Base-by-base conservation (phyloP, 2,797 vertebrate species). In the Tympanoctomys barrerae region DNA sequence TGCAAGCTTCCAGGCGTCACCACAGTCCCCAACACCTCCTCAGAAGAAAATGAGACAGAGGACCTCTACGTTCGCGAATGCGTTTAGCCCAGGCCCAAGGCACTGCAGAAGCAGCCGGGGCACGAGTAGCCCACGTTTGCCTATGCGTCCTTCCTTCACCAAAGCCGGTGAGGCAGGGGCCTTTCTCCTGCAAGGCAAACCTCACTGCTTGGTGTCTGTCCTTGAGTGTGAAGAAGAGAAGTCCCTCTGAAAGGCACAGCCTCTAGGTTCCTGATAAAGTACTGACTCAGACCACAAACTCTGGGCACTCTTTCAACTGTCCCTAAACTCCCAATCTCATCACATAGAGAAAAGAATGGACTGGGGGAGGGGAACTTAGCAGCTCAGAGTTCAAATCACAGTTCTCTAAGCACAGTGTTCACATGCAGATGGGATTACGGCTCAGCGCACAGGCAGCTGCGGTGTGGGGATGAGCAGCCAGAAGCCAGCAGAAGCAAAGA, bases 1-100 rank as follows among this genome's bases (percentile, higher is more conserved):
- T 26, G 57, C 86, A 97, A 94, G 19, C 42, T 66, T 80, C n/a
- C 24, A 36, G 57, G 54, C 86, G 46, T 46, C 70, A 11, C 87
- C 61, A 95, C 66, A 68, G 21, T 80, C n/a, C n/a, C 71, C 11
- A 26, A 62, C 10, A 75, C 11, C 68, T 24, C 78, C 68, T 61
- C 12, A 49, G 70, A 39, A 42, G 62, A 36, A 36, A 75, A 14
- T 6, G 66, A 19, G 36, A 39, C 52, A 61, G 31, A 90, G 11
- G 91, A 64, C 5, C 11, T 19, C 21, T 57, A 19, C 9, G 62
- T 28, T 22, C 42, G 31, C 61, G 18, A 4, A 82, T 24, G 1
- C 33, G 6, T 26, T 59, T 62, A 70, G 39, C 7, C 14, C 66
- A 52, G 79, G 64, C n/a, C 75, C 66, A 85, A 54, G 42, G 5